phyloP scores from a whole-genome alignment of 2,113 vertebrate genomes.

The Spilogale gracilis region DNA sequence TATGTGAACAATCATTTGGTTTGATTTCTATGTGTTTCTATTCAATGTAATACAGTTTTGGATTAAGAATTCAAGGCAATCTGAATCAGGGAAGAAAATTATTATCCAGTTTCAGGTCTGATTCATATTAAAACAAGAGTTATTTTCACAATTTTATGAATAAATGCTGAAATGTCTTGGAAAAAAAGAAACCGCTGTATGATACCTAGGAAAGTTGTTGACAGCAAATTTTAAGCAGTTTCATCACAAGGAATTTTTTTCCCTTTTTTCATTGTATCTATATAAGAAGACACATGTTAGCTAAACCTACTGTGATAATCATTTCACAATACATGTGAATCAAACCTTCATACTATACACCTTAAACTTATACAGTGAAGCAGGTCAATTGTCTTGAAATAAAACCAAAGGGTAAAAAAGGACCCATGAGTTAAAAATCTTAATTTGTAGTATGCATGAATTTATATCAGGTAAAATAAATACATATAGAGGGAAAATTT shows the following conservation, averaged over 20 bases:
- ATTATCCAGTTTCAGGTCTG: too few species aligned
- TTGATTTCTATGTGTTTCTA: too few species aligned
- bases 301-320: neutral
- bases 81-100: too few species aligned
- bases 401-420: neutral
- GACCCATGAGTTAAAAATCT: neutral
- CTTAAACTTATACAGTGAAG: neutral
- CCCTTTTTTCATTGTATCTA: neutral
- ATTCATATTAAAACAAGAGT: too few species aligned
- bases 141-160: too few species aligned
- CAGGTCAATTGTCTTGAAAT: neutral
- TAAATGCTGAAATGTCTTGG: too few species aligned
- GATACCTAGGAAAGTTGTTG: neutral
- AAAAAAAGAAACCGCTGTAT: too few species aligned
- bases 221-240: neutral
- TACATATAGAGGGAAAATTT: neutral
- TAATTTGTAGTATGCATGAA: neutral
- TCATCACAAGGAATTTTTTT: neutral
- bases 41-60: too few species aligned
- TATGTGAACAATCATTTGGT: too few species aligned
- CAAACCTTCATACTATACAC: neutral
- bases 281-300: neutral
- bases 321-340: neutral
- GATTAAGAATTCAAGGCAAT: too few species aligned
- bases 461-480: neutral